phyloP scores from a whole-genome alignment of 2,888 invertebrate species.

The Seladonia tumulorum region DNA sequence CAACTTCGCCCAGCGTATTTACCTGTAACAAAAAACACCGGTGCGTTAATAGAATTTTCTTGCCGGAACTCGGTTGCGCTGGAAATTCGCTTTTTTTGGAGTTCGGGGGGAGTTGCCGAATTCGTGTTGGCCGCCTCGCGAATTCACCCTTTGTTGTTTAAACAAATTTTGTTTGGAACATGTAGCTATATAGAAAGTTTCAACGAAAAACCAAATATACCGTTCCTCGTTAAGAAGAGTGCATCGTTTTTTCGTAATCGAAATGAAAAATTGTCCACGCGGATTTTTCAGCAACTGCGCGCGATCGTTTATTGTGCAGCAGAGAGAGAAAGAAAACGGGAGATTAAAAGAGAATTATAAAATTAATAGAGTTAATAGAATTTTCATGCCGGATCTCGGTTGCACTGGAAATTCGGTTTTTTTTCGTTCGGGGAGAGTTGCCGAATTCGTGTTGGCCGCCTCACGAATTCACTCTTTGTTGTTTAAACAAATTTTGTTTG shows the following conservation, averaged over 20 bases:
- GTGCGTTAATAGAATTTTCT: constrained; percentile 1
- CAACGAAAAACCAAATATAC: not conserved
- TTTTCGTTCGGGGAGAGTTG: not conserved
- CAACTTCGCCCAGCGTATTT: constrained; percentile 59
- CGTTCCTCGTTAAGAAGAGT: not conserved
- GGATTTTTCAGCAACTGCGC: not conserved
- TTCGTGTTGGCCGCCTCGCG: not conserved
- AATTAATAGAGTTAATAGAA: not conserved
- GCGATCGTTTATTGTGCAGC: not conserved
- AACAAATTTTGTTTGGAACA: no score
- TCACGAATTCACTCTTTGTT: not conserved
- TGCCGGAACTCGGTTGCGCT: not conserved
- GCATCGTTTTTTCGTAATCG: not conserved
- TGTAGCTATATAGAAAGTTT: not conserved
- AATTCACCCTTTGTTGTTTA: not conserved
- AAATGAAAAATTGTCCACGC: not conserved
- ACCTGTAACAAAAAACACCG: constrained; percentile 75
- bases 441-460: not conserved
- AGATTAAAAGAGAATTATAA: no score
- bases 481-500: not conserved
- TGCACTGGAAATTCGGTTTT: no score
- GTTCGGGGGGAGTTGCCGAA: not conserved
- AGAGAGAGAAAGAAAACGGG: not conserved
- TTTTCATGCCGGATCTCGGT: not conserved
- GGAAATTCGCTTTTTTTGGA: not conserved